Conservation (phyloP, 2,113 vertebrate species). For the Dinomys branickii region DNA sequence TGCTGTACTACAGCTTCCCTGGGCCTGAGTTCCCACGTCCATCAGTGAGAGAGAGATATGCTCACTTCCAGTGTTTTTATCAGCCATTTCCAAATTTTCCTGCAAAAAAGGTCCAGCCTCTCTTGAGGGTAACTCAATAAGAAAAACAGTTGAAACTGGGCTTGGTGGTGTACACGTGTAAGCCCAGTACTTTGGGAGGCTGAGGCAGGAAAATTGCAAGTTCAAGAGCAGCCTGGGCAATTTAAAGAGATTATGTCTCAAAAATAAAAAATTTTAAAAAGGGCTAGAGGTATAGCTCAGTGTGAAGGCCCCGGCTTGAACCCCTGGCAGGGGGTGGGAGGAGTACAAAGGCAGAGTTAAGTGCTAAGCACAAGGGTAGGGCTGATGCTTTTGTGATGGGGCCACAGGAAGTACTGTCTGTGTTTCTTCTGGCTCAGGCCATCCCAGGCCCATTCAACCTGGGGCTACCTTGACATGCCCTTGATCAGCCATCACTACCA, state of each 20-base stretch:
- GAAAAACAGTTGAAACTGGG: not conserved
- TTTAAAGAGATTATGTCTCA: not conserved
- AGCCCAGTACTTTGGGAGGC: not conserved
- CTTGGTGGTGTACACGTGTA: not conserved
- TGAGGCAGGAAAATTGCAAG: not conserved
- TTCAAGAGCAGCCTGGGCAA: not conserved
- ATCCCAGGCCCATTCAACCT: not conserved
- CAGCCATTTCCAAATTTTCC: conserved; percentile 1
- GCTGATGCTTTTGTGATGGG: not conserved
- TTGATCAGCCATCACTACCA: not conserved
- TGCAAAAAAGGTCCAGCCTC: not conserved
- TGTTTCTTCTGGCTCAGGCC: not conserved
- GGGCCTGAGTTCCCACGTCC: not conserved
- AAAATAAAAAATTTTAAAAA: not conserved
- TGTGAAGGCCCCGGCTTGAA: not conserved
- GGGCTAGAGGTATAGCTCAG: not conserved
- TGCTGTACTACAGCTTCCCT: not conserved
- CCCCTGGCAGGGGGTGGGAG: not conserved
- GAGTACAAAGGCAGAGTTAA: not conserved
- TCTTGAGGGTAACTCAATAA: not conserved
- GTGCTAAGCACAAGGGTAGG: not conserved
- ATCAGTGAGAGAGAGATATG: not conserved
- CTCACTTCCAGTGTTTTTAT: not conserved
- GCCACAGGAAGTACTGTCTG: not conserved
- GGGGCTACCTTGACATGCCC: not conserved